Conservation (phyloP, 2,888 invertebrate species). For the Diogma glabrata region DNA sequence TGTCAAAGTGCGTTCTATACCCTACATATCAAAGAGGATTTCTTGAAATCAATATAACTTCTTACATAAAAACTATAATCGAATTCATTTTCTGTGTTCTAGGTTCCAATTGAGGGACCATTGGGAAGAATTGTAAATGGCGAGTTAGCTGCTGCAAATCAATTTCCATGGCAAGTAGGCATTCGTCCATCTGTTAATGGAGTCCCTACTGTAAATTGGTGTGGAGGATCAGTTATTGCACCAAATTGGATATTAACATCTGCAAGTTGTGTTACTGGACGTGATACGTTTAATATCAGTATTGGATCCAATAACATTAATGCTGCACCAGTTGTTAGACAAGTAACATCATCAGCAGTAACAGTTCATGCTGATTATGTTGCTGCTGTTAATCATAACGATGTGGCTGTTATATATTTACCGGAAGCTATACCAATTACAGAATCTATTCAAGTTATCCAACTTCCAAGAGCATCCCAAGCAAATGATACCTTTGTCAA, state of each 20-base stretch:
- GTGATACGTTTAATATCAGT: background rate
- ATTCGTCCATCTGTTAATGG: too few relatives aligned
- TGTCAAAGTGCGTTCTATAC: too few relatives aligned
- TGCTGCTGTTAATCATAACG: background rate
- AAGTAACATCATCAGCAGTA: background rate
- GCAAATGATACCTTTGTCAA: background rate
- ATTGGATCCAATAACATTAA: background rate
- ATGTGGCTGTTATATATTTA: slow-evolving; percentile 6
- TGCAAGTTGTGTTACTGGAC: background rate
- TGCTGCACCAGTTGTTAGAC: background rate
- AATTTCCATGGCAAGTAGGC: slow-evolving; percentile 9
- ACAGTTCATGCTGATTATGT: background rate
- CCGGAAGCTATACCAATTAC: background rate
- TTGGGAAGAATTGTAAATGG: background rate
- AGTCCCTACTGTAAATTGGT: too few relatives aligned
- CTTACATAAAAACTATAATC: too few relatives aligned
- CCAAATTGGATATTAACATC: background rate
- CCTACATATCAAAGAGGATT: too few relatives aligned
- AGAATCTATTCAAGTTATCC: background rate
- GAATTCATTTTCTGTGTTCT: too few relatives aligned
- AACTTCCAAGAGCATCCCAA: background rate
- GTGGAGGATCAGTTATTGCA: background rate
- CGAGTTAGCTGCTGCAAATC: background rate
- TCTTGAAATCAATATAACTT: too few relatives aligned
- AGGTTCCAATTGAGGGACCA: too few relatives aligned